Evolutionary conservation across 2,797 vertebrate species (phyloP).

Genomic region (Sciurus carolinensis): DNA sequence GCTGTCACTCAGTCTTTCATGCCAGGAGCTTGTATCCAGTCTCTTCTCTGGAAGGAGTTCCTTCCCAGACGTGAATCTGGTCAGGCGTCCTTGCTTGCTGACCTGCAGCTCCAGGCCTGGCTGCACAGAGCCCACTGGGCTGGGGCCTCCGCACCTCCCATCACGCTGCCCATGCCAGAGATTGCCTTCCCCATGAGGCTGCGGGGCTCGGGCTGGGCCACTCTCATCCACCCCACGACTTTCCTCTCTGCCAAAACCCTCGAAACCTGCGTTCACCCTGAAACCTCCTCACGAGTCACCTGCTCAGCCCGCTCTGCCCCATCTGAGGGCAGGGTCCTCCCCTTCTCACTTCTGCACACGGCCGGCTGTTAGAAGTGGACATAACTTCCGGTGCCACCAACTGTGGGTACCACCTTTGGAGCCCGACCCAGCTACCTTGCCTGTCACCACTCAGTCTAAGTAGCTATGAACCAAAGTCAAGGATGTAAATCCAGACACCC

Average conservation of each 20-base stretch:
- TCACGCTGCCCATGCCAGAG: too few species aligned
- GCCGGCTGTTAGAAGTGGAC: not conserved
- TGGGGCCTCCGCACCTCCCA: too few species aligned
- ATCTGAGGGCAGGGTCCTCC: not conserved
- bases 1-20: not conserved
- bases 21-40: not conserved
- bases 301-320: not conserved
- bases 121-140: fast-evolving
- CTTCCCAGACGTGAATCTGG: not conserved
- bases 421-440: not conserved
- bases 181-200: not conserved
- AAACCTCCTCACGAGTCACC: not conserved
- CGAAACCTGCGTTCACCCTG: not conserved
- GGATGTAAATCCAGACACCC: not conserved
- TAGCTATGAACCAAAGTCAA: not conserved
- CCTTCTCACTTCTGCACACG: not conserved
- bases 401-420: not conserved
- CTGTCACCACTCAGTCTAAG: not conserved
- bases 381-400: not conserved
- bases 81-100: too few species aligned
- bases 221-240: fast-evolving
- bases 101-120: not conserved
- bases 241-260: not conserved
- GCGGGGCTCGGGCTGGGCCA: too few species aligned
- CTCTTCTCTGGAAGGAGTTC: not conserved